Percentiles rank a stretch among this genome's conserved stretches.
phyloP scores from a whole-genome alignment of 2,888 invertebrate species.

The Aspidiotus destructor region DNA sequence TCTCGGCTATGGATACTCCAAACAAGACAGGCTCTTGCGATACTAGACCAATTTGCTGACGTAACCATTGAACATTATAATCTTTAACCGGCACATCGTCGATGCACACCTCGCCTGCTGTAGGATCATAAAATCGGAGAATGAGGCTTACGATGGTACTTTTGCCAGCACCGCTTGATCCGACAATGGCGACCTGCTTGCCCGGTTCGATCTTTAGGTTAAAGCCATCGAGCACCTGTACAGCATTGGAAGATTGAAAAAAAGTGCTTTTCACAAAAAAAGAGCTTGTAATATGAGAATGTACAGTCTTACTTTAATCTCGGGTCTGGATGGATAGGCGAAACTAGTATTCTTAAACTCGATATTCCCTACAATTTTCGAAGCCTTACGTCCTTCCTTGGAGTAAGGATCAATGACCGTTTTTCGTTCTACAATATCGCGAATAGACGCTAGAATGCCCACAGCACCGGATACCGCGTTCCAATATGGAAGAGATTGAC shows the following conservation, averaged over 20 bases:
- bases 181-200: conserved; percentile 64
- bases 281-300: neutral
- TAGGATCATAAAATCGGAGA: conserved; percentile 62
- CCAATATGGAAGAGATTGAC: conserved; percentile 72
- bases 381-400: conserved; percentile 47
- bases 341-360: conserved; percentile 64
- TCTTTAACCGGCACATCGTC: conserved; percentile 58
- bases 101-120: conserved; percentile 54
- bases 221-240: conserved; percentile 55
- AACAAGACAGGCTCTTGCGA: conserved; percentile 79
- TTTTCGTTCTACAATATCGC: conserved; percentile 62
- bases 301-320: conserved; percentile 41
- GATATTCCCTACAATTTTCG: conserved; percentile 51
- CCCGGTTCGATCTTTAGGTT: conserved; percentile 59
- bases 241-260: neutral
- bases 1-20: conserved; percentile 49
- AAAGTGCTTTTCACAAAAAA: neutral
- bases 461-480: conserved; percentile 68
- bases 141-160: conserved; percentile 64
- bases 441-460: conserved; percentile 69
- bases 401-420: conserved; percentile 64
- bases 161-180: conserved; percentile 68
- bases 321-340: conserved; percentile 68
- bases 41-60: conserved; percentile 74
- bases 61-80: conserved; percentile 65